phyloP scores from a whole-genome alignment of 2,888 invertebrate species.

The Agriopis leucophaearia region DNA sequence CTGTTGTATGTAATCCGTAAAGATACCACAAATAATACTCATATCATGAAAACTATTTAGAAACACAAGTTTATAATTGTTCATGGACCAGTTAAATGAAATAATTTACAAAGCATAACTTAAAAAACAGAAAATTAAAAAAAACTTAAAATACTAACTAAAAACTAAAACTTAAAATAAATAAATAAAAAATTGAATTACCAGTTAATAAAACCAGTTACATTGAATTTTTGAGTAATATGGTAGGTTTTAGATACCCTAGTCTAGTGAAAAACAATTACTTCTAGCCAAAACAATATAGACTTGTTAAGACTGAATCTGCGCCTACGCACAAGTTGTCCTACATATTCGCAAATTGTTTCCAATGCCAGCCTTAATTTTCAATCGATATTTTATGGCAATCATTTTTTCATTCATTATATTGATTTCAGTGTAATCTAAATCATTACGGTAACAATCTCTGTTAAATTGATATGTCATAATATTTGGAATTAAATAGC shows the following conservation, averaged over 20 bases:
- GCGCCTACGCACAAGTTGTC: conserved; percentile 29
- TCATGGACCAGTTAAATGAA: not conserved
- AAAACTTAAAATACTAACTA: too few species aligned
- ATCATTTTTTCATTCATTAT: conserved; percentile 23
- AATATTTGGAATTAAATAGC: too few species aligned
- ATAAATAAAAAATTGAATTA: not conserved
- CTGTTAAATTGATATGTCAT: not conserved
- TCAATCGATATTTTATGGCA: conserved; percentile 31
- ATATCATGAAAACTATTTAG: too few species aligned
- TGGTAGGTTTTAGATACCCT: not conserved
- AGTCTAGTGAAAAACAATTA: conserved; percentile 3
- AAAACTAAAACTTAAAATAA: too few species aligned
- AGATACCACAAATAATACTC: not conserved
- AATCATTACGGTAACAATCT: not conserved
- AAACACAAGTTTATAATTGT: too few species aligned
- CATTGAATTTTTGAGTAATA: not conserved
- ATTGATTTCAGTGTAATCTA: conserved; percentile 4
- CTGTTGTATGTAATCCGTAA: not conserved
- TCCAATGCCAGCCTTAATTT: conserved; percentile 33
- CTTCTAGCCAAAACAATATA: conserved; percentile 10
- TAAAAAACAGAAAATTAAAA: too few species aligned
- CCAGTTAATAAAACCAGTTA: not conserved
- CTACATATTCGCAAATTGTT: conserved; percentile 33
- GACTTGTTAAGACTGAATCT: conserved; percentile 29
- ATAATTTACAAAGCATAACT: not conserved